Evolutionary conservation across 2,113 vertebrate species (phyloP), one percentile per base, ranked within the genome.

Genomic region (Ailuropoda melanoleuca): DNA sequence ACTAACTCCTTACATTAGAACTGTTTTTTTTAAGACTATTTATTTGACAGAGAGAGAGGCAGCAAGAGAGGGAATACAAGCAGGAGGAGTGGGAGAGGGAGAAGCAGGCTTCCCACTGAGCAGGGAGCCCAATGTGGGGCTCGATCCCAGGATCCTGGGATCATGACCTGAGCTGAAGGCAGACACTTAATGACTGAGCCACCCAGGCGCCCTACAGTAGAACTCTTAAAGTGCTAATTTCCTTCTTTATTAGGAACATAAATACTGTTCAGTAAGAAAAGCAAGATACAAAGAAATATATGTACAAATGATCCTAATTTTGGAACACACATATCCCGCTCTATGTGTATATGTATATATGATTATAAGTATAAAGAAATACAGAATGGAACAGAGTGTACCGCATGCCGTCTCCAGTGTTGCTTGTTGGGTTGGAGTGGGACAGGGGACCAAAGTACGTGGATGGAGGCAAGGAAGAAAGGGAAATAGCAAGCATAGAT

Each of bases 181-280:
- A 43, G 43, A 43, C 5, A 5, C 43, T 43, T 43, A 43, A 43
- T 43, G 43, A 5, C 43, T 43, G 43, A 43, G 43, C 5, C 43
- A 43, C 43, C 43, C 43, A 43, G 43, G 43, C 5, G 43, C 0
- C 21, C 70, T 91, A 74, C 1, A 83, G 39, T 60, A 92, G 13
- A 83, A 60, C 8, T 56, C 66, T 75, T 58, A 85, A 96, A 91
- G 48, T 56, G 5, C 29, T 55, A 43, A 74, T 62, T 81, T 72
- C 43, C 78, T 70, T 87, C 10, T 95, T 95, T 85, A 82, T 82
- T 88, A n/a, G 17, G 18, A 82, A 90, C 14, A 29, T 85, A 96
- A 93, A 53, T 85, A 72, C 34, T 58, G 1, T 43, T 88, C 19
- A 83, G 17, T 94, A 78, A 53, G 11, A 60, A 87, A 90, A 95